Evolutionary conservation across 2,888 invertebrate genomes (phyloP), one percentile per base, ranked within the genome.

Genomic region (Yponomeuta cagnagella): DNA sequence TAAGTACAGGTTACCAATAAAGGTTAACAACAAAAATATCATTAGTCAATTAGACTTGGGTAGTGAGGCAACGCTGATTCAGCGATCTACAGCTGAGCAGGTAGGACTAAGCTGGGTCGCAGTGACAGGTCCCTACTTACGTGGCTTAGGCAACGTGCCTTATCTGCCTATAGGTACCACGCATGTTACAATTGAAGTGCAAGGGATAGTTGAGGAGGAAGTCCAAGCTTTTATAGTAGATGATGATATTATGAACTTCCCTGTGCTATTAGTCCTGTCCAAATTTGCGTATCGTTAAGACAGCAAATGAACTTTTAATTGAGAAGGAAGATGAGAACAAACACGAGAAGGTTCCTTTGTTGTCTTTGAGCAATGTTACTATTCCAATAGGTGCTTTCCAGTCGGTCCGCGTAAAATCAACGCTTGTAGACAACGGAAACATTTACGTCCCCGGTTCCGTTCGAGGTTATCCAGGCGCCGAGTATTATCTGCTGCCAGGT

Each of bases 61-160:
- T 1, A 79, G 78, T 58, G 76, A 77, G 43, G 77, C 76, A 63
- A 71, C 77, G 0, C 67, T 79, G 0, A 76, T 79, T 2, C 74
- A 68, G 30, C 15, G 30, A 8, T 73, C 72, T 23, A 65, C 71
- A 9, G 75, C 73, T 0, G 73, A 69, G 58, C 15, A 52, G 23
- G 63, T 76, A 12, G 31, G 33, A 10, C 48, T 74, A 10, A 15
- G 8, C 2, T 67, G 37, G 43, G 10, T 6, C 6, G 67, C 2
- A 2, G 64, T 64, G 1, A 33, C 2, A 4, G 33, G 67, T 15
- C 67, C 43, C 1, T 67, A 33, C 37, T n/a, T 67, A 4, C 31
- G 67, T 2, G 67, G 67, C 2, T 10, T 67, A 10, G 67, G 67
- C 8, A 64, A 67, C 37, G 15, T 67, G 5, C 33, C 67, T 1